Conservation (phyloP, 1,140 invertebrate genomes). For the Zaprionus taronus region DNA sequence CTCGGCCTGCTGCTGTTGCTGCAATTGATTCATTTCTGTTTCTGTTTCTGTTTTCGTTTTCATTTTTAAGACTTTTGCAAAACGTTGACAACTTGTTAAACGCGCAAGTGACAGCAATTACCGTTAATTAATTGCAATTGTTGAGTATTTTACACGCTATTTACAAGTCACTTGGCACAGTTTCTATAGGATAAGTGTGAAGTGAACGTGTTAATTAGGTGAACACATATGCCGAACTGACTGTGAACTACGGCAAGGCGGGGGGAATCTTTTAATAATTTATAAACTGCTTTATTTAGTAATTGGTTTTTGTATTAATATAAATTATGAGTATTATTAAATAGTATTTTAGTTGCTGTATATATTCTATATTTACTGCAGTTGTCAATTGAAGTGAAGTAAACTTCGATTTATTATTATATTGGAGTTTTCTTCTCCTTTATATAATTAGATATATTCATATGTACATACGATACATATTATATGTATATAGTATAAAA, state of each 20-base stretch:
- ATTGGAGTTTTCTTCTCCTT: no score
- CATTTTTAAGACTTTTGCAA: slow-evolving; percentile 4
- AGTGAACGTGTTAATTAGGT: slow-evolving; percentile 1
- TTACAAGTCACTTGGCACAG: slow-evolving; percentile 26
- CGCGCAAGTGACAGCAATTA: slow-evolving; percentile 27
- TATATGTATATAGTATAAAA: no score
- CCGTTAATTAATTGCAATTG: slow-evolving; percentile 31
- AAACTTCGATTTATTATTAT: no score
- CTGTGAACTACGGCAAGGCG: neutral
- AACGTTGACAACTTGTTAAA: slow-evolving; percentile 13
- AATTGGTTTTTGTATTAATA: no score
- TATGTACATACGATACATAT: no score
- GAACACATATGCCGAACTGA: neutral
- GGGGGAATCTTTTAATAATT: neutral
- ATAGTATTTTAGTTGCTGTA: neutral
- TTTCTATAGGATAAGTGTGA: neutral
- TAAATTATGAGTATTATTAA: neutral
- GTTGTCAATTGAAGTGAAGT: neutral
- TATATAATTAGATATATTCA: no score
- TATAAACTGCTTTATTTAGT: neutral
- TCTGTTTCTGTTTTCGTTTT: neutral
- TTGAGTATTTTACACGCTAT: slow-evolving; percentile 19
- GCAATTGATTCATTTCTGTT: slow-evolving; percentile 10
- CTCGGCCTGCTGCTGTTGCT: neutral
- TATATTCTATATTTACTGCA: no score